Evolutionary conservation across 2,888 invertebrate species (phyloP), one percentile per base, ranked within the genome.

Genomic region (Sipha maydis): DNA sequence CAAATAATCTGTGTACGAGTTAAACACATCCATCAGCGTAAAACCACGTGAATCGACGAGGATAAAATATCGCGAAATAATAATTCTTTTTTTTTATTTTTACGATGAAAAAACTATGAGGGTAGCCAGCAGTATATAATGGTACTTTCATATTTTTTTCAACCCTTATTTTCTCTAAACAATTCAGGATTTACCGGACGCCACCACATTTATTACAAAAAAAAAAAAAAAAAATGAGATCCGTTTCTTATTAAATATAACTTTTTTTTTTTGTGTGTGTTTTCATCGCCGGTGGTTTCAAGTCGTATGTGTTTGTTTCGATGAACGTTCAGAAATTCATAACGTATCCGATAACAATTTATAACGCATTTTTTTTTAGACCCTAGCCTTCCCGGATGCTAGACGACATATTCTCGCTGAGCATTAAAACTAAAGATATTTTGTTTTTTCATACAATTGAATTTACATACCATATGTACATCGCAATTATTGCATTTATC

Each of bases 271-370:
- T 71, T 1, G 21, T 25, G 0, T 7, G 34, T 25, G 14, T 61
- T 34, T n/a, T 56, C 56, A 14, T 14, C 41, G 28, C 2, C 31
- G 25, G 9, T 2, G 41, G 67, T 83, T 31, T 48, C 5, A 71
- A 69, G 21, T 71, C 69, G 71, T 34, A 73, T 83, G 54, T n/a
- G 56, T 83, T 83, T 48, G 69, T 83, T 48, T 83, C 41, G 48
- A 83, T 83, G 71, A 83, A 31, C 73, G 73, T 73, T 34, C 7
- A 1, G n/a, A 19, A 56, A 73, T 83, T 73, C 73, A 73, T n/a
- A 34, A 82, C 19, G 31, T 69, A 69, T 82, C 82, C 82, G 31
- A 48, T 73, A 83, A 73, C 54, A n/a, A 83, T 83, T 83, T 83
- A 54, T 56, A 71, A 34, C 28, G 34, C 34, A 34, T 31, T 17